Evolutionary conservation across 2,113 vertebrate species (phyloP), one percentile per base, ranked within the genome.

Genomic region (Machaerirhynchus nigripectus): DNA sequence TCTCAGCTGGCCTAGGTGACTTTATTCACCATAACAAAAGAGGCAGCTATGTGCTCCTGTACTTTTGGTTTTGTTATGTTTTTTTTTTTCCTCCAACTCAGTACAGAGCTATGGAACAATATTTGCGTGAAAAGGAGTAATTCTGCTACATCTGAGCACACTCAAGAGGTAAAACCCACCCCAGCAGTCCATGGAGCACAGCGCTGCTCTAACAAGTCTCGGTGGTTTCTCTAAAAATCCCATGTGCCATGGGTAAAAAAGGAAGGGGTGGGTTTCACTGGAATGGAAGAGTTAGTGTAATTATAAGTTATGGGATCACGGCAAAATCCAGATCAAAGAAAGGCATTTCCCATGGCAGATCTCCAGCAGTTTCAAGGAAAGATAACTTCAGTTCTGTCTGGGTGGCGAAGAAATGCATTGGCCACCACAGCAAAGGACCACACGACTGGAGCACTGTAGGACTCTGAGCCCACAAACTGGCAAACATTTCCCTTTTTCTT

Each of bases 321-420:
- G 74, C 70, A 82, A 86, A 95, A 81, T 65, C 40, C 57, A 76
- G 73, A 90, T 80, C 52, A 96, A 90, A 84, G 65, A 47, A 61
- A 84, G 28, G 69, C 95, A 92, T 47, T 87, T 89, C 80, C 86
- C 84, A 59, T 14, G 56, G 89, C 93, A 94, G 60, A 73, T 52
- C 46, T 94, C 76, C 87, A 90, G 91, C 76, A 59, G 64, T 12
- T 86, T 80, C 84, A 69, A 52, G 75, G 78, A 56, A 90, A 56
- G 78, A 87, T 15, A 89, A 79, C 74, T 87, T 89, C 57, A 27
- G 27, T 9, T 60, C 74, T 69, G 84, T 35, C 81, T 93, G 91
- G 77, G 69, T 89, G 91, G 87, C 26, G 71, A 55, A 90, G 88
- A 35, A 10, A 15, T 0, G 2, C 2, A 11, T 7, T 46, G 76